phyloP scores from a whole-genome alignment of 2,113 vertebrate genomes.

The Hemiprocne comata region DNA sequence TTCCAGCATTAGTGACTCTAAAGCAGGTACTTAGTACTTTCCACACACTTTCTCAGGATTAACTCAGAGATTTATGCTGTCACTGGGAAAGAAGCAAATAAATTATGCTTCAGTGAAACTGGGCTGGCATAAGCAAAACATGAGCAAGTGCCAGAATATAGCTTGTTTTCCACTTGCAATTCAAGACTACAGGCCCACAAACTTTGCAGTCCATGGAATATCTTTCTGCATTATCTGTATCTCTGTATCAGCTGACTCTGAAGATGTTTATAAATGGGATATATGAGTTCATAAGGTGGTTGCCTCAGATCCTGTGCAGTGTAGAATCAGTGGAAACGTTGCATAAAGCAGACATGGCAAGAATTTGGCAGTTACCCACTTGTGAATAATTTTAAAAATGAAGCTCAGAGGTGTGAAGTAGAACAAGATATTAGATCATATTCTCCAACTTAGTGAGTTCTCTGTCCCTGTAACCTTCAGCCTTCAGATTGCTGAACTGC shows the following conservation, averaged over 20 bases:
- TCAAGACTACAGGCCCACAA: background rate
- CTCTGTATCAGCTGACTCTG: background rate
- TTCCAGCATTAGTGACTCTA: background rate
- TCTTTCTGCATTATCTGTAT: background rate
- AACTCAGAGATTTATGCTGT: background rate
- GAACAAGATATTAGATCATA: background rate
- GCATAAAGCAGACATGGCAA: background rate
- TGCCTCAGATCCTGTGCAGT: background rate
- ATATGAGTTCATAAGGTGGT: slow-evolving; percentile 33
- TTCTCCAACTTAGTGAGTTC: background rate
- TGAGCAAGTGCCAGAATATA: background rate
- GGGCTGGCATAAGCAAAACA: background rate
- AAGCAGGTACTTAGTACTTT: background rate
- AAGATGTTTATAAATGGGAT: slow-evolving; percentile 23
- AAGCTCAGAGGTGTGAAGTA: slow-evolving; percentile 11
- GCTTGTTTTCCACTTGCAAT: slow-evolving; percentile 11
- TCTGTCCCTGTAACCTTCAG: slow-evolving; percentile 12
- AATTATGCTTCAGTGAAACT: background rate
- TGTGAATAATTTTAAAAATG: slow-evolving; percentile 32
- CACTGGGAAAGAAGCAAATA: background rate
- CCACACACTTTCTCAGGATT: background rate
- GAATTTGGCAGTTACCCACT: background rate
- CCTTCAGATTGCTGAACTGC: background rate
- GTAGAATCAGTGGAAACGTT: background rate
- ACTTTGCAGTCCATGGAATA: background rate